Base-by-base conservation (phyloP, 35 echinoderm and acorn worm genomes). In the Ophiothrix spiculata region DNA sequence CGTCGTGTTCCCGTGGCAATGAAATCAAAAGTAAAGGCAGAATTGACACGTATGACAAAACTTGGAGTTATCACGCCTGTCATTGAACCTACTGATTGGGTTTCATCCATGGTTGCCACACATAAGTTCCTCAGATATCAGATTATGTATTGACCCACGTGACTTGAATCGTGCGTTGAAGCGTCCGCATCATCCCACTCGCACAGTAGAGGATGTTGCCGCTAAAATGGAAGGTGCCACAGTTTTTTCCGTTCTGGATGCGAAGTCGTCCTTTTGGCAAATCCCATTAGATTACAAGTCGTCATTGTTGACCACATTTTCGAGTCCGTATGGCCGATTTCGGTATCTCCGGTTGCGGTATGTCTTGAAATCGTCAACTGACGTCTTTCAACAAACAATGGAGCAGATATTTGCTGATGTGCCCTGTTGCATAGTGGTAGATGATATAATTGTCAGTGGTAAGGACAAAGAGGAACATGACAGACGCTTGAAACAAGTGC, bases 91-190 rank as follows among this genome's bases (percentile, higher is more conserved):
- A 54, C 45, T 11, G 45, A 54, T 54, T 54, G 45, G 45, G 45
- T 54, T 54, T 54, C 45, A 12, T 80, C 81, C 39, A 91, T 91
- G 82, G 82, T 21, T 11, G 45, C 45, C 45, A 54, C 45, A 8
- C 8, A 54, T 11, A 54, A 54, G 45, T 11, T 54, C 8, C 21
- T 21, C 45, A 54, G 45, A 54, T 11, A 54, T 54, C 21, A 8
- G 45, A 11, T 8, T 21, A 21, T 54, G 45, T 54, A 54, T 54
- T 21, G 45, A 54, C 21, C 45, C 45, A 8, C 8, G 21, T 8
- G 45, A 54, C 21, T 21, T 54, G 8, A 54, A 54, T 54, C 8
- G 8, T 11, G 45, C 45, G 8, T 54, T 54, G 21, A 8, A 54
- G 45, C 8, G 45, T 11, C 45, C 45, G 21, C 45, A 54, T 21